Percentiles rank a stretch among this genome's conserved stretches.
phyloP scores from a whole-genome alignment of 2,888 invertebrate genomes.

The Diachrysia chrysitis region DNA sequence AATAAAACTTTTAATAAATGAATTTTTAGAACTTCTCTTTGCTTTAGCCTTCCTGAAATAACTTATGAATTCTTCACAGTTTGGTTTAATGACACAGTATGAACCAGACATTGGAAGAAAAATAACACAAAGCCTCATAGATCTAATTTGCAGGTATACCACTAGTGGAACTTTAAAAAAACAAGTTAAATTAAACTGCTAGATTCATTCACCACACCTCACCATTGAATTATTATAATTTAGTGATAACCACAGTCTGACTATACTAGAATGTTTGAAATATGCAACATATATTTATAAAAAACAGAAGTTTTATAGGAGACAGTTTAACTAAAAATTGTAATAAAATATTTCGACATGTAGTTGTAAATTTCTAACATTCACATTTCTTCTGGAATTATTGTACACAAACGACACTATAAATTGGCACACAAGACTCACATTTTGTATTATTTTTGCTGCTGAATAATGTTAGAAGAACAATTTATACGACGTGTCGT shows the following conservation, averaged over 20 bases:
- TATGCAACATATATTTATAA: neutral
- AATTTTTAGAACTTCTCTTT: conserved; percentile 12
- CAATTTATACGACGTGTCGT: conserved; percentile 30
- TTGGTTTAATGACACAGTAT: conserved; percentile 95
- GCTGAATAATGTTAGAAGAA: conserved; percentile 59
- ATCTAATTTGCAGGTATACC: conserved; percentile 96
- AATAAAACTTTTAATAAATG: conserved; percentile 5
- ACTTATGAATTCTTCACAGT: conserved; percentile 89
- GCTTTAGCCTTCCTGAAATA: conserved; percentile 36
- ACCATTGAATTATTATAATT: conserved; percentile 66
- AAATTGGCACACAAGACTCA: conserved; percentile 80
- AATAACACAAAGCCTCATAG: conserved; percentile 96
- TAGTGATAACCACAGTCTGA: conserved; percentile 58
- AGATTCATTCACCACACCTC: conserved; percentile 81
- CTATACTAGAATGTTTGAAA: conserved; percentile 44
- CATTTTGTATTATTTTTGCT: conserved; percentile 82
- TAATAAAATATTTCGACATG: neutral
- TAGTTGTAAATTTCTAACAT: conserved; percentile 47
- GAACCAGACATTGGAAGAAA: conserved; percentile 96
- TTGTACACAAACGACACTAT: conserved; percentile 68
- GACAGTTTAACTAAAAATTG: neutral
- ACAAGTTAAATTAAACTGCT: conserved; percentile 75
- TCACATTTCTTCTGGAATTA: conserved; percentile 44
- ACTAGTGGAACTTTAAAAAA: conserved; percentile 68
- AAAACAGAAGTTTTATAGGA: too few relatives aligned